Evolutionary conservation across 2,888 invertebrate genomes (phyloP).

Genomic region (Mimumesa dahlbomi): DNA sequence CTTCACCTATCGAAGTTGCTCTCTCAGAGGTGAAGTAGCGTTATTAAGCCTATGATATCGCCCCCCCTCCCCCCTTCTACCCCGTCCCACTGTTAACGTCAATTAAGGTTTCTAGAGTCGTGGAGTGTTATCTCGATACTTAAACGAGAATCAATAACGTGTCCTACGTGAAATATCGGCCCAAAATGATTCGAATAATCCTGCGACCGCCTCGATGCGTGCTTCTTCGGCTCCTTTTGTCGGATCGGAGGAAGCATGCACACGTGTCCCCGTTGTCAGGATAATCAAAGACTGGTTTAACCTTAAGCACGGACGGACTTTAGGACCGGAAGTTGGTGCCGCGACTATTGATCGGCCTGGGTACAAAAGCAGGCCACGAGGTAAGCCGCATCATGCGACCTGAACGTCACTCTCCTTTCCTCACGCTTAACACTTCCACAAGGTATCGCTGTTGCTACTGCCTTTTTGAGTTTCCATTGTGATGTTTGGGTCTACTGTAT

Average conservation of each 20-base stretch:
- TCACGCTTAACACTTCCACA: conserved; percentile 51
- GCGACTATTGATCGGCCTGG: conserved; percentile 74
- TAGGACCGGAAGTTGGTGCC: conserved; percentile 70
- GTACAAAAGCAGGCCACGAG: conserved; percentile 72
- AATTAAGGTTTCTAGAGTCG: too few species aligned
- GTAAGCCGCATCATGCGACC: conserved; percentile 74
- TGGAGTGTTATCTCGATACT: background rate
- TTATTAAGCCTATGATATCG: too few species aligned
- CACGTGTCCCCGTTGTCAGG: conserved; percentile 27
- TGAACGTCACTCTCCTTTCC: conserved; percentile 60
- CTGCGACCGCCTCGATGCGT: conserved; percentile 20
- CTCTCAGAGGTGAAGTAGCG: too few species aligned
- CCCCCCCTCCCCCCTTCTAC: too few species aligned
- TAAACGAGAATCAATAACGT: conserved; percentile 14
- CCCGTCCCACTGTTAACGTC: too few species aligned
- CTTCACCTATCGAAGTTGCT: too few species aligned
- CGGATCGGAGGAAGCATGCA: conserved; percentile 16
- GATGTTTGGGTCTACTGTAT: too few species aligned
- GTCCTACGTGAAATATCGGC: background rate
- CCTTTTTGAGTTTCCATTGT: conserved; percentile 27
- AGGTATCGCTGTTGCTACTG: conserved; percentile 17
- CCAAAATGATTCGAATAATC: conserved; percentile 26
- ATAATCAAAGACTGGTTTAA: conserved; percentile 56
- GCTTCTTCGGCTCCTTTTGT: conserved; percentile 7
- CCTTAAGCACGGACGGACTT: conserved; percentile 64